phyloP scores from a whole-genome alignment of 2,797 vertebrate species.

The Anguilla obscura region DNA sequence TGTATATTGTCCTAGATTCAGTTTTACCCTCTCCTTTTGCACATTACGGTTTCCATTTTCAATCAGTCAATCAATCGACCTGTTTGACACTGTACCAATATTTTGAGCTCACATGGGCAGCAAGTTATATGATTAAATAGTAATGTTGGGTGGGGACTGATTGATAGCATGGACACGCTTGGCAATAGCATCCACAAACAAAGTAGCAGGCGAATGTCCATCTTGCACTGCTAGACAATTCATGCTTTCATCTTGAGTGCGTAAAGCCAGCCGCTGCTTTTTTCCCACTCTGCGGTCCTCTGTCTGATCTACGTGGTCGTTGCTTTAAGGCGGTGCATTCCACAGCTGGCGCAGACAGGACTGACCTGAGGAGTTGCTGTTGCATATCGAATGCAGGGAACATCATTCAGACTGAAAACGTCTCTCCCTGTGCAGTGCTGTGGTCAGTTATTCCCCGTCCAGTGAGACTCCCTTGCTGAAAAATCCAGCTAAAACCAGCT shows the following conservation, averaged over 20 bases:
- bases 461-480: not conserved
- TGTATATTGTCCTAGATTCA: no score
- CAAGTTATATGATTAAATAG: not conserved
- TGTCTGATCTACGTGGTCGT: not conserved
- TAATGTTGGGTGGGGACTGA: not conserved
- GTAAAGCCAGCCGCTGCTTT: not conserved
- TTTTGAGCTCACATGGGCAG: not conserved
- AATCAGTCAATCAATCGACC: not conserved
- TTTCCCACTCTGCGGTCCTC: not conserved
- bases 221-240: not conserved
- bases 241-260: not conserved
- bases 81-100: not conserved
- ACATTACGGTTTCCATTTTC: not conserved
- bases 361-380: not conserved
- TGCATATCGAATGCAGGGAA: not conserved
- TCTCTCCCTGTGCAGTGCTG: not conserved
- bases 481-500: no score
- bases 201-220: not conserved
- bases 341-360: not conserved
- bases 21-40: not conserved
- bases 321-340: not conserved
- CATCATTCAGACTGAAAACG: not conserved
- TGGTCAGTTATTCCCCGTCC: not conserved
- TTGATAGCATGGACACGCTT: not conserved
- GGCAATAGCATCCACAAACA: not conserved